Evolutionary conservation across 2,797 vertebrate species (phyloP).

Genomic region (Caiman crocodilus): DNA sequence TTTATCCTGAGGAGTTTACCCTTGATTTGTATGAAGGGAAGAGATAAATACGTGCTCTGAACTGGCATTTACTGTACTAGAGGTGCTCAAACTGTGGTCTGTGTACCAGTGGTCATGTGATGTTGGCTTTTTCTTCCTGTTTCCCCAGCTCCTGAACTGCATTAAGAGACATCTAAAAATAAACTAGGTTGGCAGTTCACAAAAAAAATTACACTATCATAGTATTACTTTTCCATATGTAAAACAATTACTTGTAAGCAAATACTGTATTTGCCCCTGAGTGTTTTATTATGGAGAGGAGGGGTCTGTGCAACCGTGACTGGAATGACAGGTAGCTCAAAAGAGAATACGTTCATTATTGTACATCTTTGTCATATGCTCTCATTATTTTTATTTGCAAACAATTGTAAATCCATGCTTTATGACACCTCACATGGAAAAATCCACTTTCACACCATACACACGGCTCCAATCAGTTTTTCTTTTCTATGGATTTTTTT

Average conservation of each 20-base stretch:
- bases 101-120: not conserved
- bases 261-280: not conserved
- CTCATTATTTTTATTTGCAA: conserved; percentile 32
- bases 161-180: conserved; percentile 22
- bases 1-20: not conserved
- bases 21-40: conserved; percentile 17
- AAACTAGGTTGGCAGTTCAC: not conserved
- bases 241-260: conserved; percentile 3
- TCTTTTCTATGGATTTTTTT: not conserved
- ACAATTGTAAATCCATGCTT: conserved; percentile 15
- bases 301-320: not conserved
- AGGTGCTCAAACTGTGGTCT: not conserved
- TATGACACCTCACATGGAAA: not conserved
- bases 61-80: conserved; percentile 30
- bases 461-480: not conserved
- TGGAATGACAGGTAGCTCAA: not conserved
- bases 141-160: not conserved
- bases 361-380: not conserved
- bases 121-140: conserved; percentile 19
- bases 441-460: not conserved
- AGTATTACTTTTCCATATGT: not conserved
- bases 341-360: conserved; percentile 22
- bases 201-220: not conserved
- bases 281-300: not conserved
- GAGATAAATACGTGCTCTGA: conserved; percentile 24